Percentiles rank a stretch among this genome's conserved stretches.
Conservation (phyloP, 1,140 invertebrate species). For the Melipona quadrifasciata region DNA sequence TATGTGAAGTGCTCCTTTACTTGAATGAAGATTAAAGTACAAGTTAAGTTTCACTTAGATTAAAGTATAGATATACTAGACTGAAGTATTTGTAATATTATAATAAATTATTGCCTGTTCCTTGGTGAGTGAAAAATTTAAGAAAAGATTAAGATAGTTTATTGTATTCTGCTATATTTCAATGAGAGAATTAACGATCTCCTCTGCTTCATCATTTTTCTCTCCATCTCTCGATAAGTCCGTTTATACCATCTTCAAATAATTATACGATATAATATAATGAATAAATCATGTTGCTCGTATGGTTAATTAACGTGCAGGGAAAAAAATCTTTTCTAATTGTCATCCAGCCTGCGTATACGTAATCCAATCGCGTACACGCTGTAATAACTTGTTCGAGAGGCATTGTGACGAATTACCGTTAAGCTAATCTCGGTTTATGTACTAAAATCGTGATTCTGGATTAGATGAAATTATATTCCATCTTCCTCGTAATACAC, state of each 20-base stretch:
- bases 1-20: not conserved
- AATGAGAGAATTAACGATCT: not conserved
- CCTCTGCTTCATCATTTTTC: not conserved
- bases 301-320: not conserved
- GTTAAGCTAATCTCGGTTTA: slow-evolving; percentile 44
- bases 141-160: no score
- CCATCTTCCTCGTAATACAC: slow-evolving; percentile 11
- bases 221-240: not conserved
- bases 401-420: slow-evolving; percentile 25
- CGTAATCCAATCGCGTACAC: slow-evolving; percentile 1
- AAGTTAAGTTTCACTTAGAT: no score
- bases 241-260: not conserved
- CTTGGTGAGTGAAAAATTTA: no score
- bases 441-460: slow-evolving; percentile 12
- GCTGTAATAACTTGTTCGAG: slow-evolving; percentile 27
- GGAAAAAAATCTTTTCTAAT: not conserved
- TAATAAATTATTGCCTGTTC: no score
- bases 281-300: not conserved
- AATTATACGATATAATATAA: slow-evolving; percentile 15
- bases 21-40: no score
- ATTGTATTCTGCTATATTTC: no score
- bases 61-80: no score
- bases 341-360: slow-evolving; percentile 12
- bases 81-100: no score
- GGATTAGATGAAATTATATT: slow-evolving; percentile 47